Evolutionary conservation across 1,140 invertebrate genomes (phyloP), one percentile per base, ranked within the genome.

Genomic region (Phenacoccus solenopsis): DNA sequence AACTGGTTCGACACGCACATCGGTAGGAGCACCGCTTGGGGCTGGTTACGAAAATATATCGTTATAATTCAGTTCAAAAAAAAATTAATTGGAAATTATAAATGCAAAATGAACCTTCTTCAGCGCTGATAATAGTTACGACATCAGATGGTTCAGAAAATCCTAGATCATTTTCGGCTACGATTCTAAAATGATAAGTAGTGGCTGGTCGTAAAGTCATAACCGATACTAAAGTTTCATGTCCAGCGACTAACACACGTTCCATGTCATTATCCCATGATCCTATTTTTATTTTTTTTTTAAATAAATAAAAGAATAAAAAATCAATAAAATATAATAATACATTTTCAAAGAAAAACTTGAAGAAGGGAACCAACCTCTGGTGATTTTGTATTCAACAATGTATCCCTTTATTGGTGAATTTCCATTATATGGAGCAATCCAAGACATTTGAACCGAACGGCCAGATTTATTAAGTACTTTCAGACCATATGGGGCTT

Each of bases 161-260:
- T 22, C 96, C 95, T 72, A 98, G 89, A 79, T 93, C 90, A 78
- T 98, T 98, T 80, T 96, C 91, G 72, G 94, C 96, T 9, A 95
- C 88, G 72, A 98, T 91, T 69, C 94, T 83, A 70, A 97, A 85
- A 75, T 96, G 90, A 77, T 98, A 98, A 1, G 91, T 90, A 0
- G 90, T 94, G 1, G 94, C 92, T 16, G 96, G 94, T 76, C 89
- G 85, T 0, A 98, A 81, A 77, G 91, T 93, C 75, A 90, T 90
- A 1, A 95, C 91, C 69, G 90, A 89, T 67, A 91, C 91, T 78
- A 93, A 88, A 69, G 89, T 92, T 74, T 91, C 88, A 70, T 90
- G 86, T 59, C 90, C 90, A 35, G 91, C 90, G 13, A 93, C 90
- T 49, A 93, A 82, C 67, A 93, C 90, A 73, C 89, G 83, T 77